Conservation (phyloP, 2,888 invertebrate genomes). For the Junonia oenone region DNA sequence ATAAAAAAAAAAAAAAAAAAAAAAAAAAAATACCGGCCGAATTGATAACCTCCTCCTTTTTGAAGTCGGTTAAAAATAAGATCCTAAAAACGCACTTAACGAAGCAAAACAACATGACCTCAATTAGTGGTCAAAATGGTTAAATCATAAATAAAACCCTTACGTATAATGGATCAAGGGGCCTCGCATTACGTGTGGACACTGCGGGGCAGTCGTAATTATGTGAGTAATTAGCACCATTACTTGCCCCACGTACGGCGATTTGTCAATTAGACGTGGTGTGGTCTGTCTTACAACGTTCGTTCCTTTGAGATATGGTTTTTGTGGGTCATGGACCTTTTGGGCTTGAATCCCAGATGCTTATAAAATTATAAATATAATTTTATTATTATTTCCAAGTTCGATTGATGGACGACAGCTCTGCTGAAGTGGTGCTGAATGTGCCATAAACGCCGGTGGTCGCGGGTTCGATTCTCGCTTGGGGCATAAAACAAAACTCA, state of each 20-base stretch:
- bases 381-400: too few relatives aligned
- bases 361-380: too few relatives aligned
- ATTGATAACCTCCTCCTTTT: too few relatives aligned
- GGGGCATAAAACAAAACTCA: too few relatives aligned
- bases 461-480: too few relatives aligned
- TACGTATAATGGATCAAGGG: conserved; percentile 15
- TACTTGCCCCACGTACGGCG: conserved; percentile 21
- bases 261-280: conserved; percentile 21
- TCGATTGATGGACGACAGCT: too few relatives aligned
- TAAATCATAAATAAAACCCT: conserved; percentile 18
- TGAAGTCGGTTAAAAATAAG: too few relatives aligned
- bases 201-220: conserved; percentile 13
- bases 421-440: too few relatives aligned
- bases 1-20: not conserved
- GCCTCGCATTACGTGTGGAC: conserved; percentile 14
- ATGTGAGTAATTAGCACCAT: conserved; percentile 19
- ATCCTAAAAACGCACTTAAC: not conserved
- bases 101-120: not conserved
- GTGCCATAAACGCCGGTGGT: too few relatives aligned
- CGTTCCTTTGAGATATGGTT: not conserved
- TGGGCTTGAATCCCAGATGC: too few relatives aligned
- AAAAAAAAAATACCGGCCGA: not conserved
- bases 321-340: too few relatives aligned
- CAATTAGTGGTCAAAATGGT: conserved; percentile 8
- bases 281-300: not conserved